Conservation (phyloP, 2,797 vertebrate genomes). For the Macropodus opercularis region DNA sequence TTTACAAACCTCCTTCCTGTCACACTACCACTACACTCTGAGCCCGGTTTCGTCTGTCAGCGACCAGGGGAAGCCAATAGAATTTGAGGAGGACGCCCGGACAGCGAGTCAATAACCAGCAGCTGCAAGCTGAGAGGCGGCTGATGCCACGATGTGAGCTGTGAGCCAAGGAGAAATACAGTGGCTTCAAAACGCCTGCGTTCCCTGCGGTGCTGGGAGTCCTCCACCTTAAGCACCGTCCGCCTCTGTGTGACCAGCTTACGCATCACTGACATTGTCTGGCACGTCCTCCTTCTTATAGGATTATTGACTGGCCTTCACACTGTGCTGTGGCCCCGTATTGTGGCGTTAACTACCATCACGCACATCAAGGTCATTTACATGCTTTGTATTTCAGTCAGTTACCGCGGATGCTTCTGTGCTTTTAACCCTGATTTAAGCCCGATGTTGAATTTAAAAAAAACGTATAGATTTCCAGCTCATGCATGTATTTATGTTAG, state of each 20-base stretch:
- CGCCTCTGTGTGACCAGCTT: conserved; percentile 41
- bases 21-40: neutral
- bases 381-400: conserved; percentile 27
- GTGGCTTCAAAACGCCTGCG: conserved; percentile 47
- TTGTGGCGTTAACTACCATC: conserved; percentile 31
- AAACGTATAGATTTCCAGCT: conserved; percentile 2
- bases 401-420: too few species aligned
- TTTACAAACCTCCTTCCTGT: too few species aligned
- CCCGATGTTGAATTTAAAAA: neutral
- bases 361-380: conserved; percentile 36
- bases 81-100: conserved; percentile 41
- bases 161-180: conserved; percentile 49
- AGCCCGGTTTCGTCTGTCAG: conserved; percentile 22
- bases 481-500: too few species aligned
- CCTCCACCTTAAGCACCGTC: conserved; percentile 50
- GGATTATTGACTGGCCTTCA: conserved; percentile 66
- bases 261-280: conserved; percentile 49
- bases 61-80: conserved; percentile 30
- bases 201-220: conserved; percentile 32
- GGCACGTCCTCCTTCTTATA: conserved; percentile 57
- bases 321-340: conserved; percentile 35
- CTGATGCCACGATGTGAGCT: conserved; percentile 46
- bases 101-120: conserved; percentile 23
- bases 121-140: conserved; percentile 36
- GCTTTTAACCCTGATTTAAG: neutral